Percentiles rank a stretch among this genome's conserved stretches.
Conservation (phyloP, 64 coral and sea anemone genomes). For the Montipora efflorescens region DNA sequence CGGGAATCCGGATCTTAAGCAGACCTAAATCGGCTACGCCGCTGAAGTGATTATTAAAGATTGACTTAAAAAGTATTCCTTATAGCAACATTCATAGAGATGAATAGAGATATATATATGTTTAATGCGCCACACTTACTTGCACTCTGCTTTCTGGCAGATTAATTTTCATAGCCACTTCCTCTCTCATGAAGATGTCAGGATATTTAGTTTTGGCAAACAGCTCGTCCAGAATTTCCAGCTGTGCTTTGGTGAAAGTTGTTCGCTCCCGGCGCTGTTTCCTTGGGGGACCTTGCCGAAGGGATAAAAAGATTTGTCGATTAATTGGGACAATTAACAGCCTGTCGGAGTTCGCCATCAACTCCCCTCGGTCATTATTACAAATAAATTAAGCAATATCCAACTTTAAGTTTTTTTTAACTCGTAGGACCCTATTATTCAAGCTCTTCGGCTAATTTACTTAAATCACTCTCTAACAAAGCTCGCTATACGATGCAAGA, state of each 20-base stretch:
- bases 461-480: neutral
- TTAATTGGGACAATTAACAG: neutral
- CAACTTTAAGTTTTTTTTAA: neutral
- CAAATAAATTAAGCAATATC: neutral
- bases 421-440: neutral
- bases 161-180: constrained; percentile 98
- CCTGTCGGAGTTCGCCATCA: neutral
- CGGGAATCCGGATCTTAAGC: neutral
- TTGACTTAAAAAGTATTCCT: too few species aligned
- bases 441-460: neutral
- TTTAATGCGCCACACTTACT: constrained; percentile 33
- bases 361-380: neutral
- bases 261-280: constrained; percentile 97
- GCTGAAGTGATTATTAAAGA: too few species aligned
- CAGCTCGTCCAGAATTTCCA: constrained; percentile 95
- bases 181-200: constrained; percentile 99
- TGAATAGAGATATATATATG: too few species aligned
- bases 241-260: constrained; percentile 96
- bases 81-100: too few species aligned
- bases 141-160: constrained; percentile 98
- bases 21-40: neutral
- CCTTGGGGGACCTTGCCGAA: constrained; percentile 63
- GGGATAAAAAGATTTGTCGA: neutral
- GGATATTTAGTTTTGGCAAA: constrained; percentile 98
- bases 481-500: neutral